These are phyloP conservation scores for Acridotheres tristis DNA, from an alignment of 2,797 vertebrate species.

Conservation along the genomic window DNA sequence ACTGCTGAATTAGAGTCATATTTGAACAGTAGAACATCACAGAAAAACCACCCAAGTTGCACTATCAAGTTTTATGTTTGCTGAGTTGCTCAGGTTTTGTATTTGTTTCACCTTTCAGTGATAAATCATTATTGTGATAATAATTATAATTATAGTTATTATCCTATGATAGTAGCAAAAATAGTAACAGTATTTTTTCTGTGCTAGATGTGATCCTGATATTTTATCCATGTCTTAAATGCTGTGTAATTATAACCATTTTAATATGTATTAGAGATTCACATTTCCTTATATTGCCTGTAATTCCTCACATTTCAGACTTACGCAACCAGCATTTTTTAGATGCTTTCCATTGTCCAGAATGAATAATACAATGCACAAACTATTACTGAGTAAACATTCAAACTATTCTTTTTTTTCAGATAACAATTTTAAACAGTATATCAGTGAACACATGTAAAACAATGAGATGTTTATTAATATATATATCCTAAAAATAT, in stretches of 20 bases:
- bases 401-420: constrained; percentile 42
- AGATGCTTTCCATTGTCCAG: constrained; percentile 62
- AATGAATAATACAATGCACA: constrained; percentile 26
- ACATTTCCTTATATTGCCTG: constrained; percentile 4
- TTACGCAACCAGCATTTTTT: constrained; percentile 55
- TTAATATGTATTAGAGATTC: neutral
- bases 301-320: constrained; percentile 39
- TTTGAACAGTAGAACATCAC: neutral
- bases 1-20: neutral
- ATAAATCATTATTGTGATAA: neutral
- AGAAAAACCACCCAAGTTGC: neutral
- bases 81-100: neutral
- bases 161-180: neutral
- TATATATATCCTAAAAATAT: neutral
- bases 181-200: neutral
- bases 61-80: neutral
- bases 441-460: constrained; percentile 18
- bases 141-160: neutral
- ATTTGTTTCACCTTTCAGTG: neutral
- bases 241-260: neutral
- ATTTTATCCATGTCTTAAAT: neutral
- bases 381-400: constrained; percentile 39
- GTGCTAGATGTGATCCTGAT: neutral
- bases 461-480: constrained; percentile 14
- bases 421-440: constrained; percentile 60